These are phyloP conservation scores for Jordanella pulchra DNA, from an alignment of 2,797 vertebrate genomes.

Conservation along the genomic window DNA sequence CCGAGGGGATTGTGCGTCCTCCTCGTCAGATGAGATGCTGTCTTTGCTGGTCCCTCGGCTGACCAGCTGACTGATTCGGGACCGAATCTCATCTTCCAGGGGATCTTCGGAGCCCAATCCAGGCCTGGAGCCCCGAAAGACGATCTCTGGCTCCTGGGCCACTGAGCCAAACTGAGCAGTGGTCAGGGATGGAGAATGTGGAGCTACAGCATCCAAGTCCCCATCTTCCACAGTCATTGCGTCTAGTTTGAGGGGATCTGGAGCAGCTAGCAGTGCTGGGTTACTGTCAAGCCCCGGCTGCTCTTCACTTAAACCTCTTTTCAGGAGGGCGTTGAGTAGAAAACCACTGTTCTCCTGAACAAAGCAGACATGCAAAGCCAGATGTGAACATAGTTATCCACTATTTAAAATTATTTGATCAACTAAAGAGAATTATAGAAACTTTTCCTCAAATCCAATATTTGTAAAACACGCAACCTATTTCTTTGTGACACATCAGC, in stretches of 20 bases:
- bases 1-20: constrained; percentile 30
- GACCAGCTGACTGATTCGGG: constrained; percentile 81
- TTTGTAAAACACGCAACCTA: neutral
- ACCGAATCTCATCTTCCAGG: constrained; percentile 80
- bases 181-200: constrained; percentile 45
- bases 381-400: neutral
- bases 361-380: neutral
- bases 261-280: constrained; percentile 38
- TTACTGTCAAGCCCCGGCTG: constrained; percentile 40
- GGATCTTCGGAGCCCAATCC: constrained; percentile 35
- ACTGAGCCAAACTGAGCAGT: constrained; percentile 26
- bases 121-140: constrained; percentile 28
- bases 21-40: constrained; percentile 86
- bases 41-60: constrained; percentile 85
- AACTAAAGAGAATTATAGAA: neutral
- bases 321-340: constrained; percentile 71
- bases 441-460: neutral
- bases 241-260: constrained; percentile 57
- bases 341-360: constrained; percentile 78
- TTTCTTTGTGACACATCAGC: neutral
- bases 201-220: constrained; percentile 60
- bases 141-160: constrained; percentile 16
- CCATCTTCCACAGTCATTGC: constrained; percentile 64
- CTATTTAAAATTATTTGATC: neutral
- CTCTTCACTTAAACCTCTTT: constrained; percentile 73